phyloP scores from a whole-genome alignment of 2,888 invertebrate genomes.

The Saturnia pavonia region DNA sequence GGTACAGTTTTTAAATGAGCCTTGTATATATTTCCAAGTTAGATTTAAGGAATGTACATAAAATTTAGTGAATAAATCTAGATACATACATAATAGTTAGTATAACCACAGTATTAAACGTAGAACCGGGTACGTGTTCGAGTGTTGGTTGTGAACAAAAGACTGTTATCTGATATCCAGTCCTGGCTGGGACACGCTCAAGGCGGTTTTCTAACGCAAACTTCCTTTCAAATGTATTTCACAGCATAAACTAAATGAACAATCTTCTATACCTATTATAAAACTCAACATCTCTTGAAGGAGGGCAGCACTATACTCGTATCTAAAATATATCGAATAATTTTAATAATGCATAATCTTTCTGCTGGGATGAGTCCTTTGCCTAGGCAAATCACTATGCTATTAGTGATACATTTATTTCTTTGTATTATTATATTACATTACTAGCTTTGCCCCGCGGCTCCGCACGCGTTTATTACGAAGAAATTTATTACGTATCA shows the following conservation, averaged over 20 bases:
- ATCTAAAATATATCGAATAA: too few relatives aligned
- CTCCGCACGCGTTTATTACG: too few relatives aligned
- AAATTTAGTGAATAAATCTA: background rate
- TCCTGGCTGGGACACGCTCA: slow-evolving; percentile 38
- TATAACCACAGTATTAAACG: background rate
- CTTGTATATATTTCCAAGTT: background rate
- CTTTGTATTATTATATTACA: too few relatives aligned
- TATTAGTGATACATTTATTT: too few relatives aligned
- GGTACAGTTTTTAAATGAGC: background rate
- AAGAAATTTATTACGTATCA: too few relatives aligned
- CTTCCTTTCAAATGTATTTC: slow-evolving; percentile 15
- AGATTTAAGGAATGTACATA: background rate
- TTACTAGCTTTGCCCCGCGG: too few relatives aligned
- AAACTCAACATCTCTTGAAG: too few relatives aligned
- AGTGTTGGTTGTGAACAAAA: slow-evolving; percentile 64
- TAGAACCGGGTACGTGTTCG: slow-evolving; percentile 50
- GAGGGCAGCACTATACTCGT: too few relatives aligned
- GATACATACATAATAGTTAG: background rate
- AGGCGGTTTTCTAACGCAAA: slow-evolving; percentile 28
- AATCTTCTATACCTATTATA: too few relatives aligned
- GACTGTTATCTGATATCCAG: slow-evolving; percentile 61
- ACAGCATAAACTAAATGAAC: background rate
- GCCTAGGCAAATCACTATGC: too few relatives aligned
- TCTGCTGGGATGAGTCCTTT: too few relatives aligned
- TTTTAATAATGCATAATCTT: too few relatives aligned